Evolutionary conservation across 2,888 invertebrate genomes (phyloP).

Genomic region (Habroteleia sp.): DNA sequence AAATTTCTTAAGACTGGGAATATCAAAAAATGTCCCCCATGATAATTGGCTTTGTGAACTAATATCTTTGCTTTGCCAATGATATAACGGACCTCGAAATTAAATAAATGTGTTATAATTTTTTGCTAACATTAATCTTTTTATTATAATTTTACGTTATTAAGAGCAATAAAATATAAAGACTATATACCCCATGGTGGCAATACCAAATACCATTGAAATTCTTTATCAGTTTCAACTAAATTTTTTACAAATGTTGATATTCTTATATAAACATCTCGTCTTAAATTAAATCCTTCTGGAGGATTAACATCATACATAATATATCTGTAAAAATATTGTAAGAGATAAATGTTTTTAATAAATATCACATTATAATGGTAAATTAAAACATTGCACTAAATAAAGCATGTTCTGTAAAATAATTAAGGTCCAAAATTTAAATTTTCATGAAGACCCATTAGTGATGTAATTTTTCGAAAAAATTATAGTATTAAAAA

Average conservation of each 20-base stretch:
- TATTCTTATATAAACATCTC: slow-evolving; percentile 97
- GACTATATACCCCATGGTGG: slow-evolving; percentile 91
- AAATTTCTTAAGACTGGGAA: slow-evolving; percentile 88
- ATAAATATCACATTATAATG: too few relatives aligned
- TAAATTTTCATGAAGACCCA: too few relatives aligned
- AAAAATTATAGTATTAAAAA: too few relatives aligned
- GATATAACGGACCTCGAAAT: slow-evolving; percentile 85
- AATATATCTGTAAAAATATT: too few relatives aligned
- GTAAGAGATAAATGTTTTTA: too few relatives aligned
- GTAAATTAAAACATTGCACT: too few relatives aligned
- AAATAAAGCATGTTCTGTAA: too few relatives aligned
- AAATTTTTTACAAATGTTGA: slow-evolving; percentile 90
- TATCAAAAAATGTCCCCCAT: slow-evolving; percentile 94
- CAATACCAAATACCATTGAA: slow-evolving; percentile 87
- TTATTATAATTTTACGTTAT: too few relatives aligned
- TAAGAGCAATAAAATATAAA: slow-evolving; percentile 1
- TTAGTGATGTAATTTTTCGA: too few relatives aligned
- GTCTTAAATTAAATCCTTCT: slow-evolving; percentile 97
- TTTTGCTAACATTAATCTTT: too few relatives aligned
- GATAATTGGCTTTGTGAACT: slow-evolving; percentile 84
- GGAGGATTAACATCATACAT: slow-evolving; percentile 96
- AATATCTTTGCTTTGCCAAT: slow-evolving; percentile 88
- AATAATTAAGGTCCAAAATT: too few relatives aligned
- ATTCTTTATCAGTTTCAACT: slow-evolving; percentile 81
- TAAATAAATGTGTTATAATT: neutral